Evolutionary conservation across 2,797 vertebrate genomes (phyloP).

Genomic region (Sebastes paucispinis): DNA sequence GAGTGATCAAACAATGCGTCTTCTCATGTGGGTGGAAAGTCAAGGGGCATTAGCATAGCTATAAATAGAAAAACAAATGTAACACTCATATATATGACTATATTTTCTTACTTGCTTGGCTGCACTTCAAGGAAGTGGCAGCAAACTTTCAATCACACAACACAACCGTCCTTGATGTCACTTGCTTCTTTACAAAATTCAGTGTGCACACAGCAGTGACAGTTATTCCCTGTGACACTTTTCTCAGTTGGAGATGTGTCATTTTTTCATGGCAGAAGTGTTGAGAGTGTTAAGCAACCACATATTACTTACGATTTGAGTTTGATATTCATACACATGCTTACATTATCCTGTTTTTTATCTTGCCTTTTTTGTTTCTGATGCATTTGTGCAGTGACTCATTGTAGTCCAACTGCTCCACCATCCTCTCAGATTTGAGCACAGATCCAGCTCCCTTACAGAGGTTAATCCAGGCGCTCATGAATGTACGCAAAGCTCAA

Average conservation of each 20-base stretch:
- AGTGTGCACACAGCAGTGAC: background rate
- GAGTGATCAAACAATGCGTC: slow-evolving; percentile 8
- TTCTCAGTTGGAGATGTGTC: background rate
- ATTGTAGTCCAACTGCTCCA: slow-evolving; percentile 9
- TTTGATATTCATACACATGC: background rate
- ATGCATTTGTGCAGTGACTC: slow-evolving; percentile 29
- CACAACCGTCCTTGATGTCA: background rate
- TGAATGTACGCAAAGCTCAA: slow-evolving; percentile 29
- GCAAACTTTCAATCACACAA: background rate
- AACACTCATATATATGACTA: background rate
- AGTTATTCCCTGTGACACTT: background rate
- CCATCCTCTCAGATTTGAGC: slow-evolving; percentile 18
- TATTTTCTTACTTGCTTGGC: background rate
- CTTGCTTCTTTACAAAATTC: background rate
- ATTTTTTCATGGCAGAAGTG: background rate
- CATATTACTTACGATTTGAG: background rate
- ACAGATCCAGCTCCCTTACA: slow-evolving; percentile 18
- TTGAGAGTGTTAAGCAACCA: background rate
- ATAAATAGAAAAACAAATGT: slow-evolving; percentile 9
- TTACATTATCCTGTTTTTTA: background rate
- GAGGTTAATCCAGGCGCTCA: slow-evolving; percentile 46
- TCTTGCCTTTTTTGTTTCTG: background rate
- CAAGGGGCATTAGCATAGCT: slow-evolving; percentile 1
- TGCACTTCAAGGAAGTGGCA: slow-evolving; percentile 1
- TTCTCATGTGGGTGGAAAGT: slow-evolving; percentile 16